Evolutionary conservation across 2,888 invertebrate species (phyloP), one percentile per base, ranked within the genome.

Genomic region (Globia sparganii): DNA sequence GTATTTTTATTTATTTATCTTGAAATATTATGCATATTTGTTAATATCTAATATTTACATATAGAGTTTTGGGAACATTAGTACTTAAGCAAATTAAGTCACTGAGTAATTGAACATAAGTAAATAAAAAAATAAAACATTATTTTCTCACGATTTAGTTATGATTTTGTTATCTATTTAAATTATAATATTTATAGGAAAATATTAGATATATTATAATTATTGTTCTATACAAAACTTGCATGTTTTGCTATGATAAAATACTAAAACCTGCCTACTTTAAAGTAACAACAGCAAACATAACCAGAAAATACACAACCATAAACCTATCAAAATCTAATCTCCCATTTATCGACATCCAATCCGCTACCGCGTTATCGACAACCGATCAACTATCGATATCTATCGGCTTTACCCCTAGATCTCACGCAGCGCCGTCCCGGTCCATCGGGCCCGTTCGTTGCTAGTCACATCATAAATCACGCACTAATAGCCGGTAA

Each of bases 401-500:
- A 73, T 70, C 66, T 85, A 86, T 86, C 87, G 86, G 83, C 74
- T 83, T 68, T 90, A 83, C 85, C 90, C 81, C 91, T 92, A 92
- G 92, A 90, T 91, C 91, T 94, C 95, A 95, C 94, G 95, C 95
- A 94, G 96, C 90, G 95, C 92, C 80, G 91, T 91, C 91, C 92
- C 93, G 92, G 92, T 92, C 93, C 93, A 91, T 92, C 92, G 92
- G 88, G 90, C 90, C 91, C 91, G 91, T 90, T 92, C 91, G 93
- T 91, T 87, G 90, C 92, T 91, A 91, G 94, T 94, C 95, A 94
- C 94, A 93, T 95, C 95, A 95, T 96, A 96, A 96, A 96, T 96
- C 96, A 96, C 94, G 82, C 89, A 90, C 94, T 96, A 96, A 96
- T 96, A 95, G 95, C 94, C 94, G 92, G 94, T 94, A 95, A 95